Conservation (phyloP, 1,140 invertebrate species). For the Hyphantria cunea region DNA sequence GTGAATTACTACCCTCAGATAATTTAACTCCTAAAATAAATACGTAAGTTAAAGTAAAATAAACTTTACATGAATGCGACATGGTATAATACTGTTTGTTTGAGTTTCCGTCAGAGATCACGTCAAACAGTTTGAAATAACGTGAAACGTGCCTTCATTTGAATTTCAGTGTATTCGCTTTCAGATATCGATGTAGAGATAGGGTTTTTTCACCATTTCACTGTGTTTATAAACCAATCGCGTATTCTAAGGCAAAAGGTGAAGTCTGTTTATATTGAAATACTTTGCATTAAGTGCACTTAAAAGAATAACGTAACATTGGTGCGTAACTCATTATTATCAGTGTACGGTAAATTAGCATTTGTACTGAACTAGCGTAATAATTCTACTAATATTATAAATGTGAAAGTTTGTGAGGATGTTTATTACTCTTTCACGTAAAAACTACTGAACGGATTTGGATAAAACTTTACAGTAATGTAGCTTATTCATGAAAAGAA, state of each 20-base stretch:
- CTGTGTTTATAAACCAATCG: constrained; percentile 7
- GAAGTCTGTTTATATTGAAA: background rate
- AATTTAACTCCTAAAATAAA: constrained; percentile 22
- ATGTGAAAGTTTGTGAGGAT: no score
- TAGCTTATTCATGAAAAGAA: no score
- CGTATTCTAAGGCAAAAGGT: background rate
- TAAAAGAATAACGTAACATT: no score
- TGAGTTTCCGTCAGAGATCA: constrained; percentile 10
- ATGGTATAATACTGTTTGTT: background rate
- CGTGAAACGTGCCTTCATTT: constrained; percentile 23
- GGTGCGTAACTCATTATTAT: no score
- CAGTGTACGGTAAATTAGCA: no score
- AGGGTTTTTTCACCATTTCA: constrained; percentile 4
- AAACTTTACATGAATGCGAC: background rate
- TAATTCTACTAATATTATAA: no score
- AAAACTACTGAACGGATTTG: no score
- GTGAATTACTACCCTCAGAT: constrained; percentile 22
- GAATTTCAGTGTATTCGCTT: constrained; percentile 21
- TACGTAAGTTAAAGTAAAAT: background rate
- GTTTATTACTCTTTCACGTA: no score
- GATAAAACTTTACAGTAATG: no score
- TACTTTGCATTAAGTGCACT: background rate
- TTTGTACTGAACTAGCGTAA: no score
- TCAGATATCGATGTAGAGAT: constrained; percentile 11
- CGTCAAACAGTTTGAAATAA: constrained; percentile 21